These are phyloP conservation scores for Drosophila helvetica DNA, from an alignment of 2,888 invertebrate genomes.

Conservation along the genomic window DNA sequence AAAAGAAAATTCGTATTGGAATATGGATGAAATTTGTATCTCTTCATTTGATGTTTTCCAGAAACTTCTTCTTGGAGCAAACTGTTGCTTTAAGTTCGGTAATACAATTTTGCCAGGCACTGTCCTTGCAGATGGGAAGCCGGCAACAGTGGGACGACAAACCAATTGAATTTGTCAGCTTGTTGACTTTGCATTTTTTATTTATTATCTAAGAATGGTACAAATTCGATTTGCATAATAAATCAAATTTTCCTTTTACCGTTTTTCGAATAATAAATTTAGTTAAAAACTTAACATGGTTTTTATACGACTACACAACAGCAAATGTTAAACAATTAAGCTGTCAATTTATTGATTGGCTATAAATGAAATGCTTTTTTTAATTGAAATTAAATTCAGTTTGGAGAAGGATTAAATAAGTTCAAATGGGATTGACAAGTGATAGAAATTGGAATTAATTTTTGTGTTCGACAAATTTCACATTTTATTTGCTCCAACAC, in stretches of 20 bases:
- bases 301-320: slow-evolving; percentile 4
- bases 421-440: neutral
- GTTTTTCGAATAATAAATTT: slow-evolving; percentile 20
- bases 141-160: no score
- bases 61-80: neutral
- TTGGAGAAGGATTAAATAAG: neutral
- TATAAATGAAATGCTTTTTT: neutral
- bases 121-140: neutral
- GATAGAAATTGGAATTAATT: neutral
- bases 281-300: slow-evolving; percentile 24
- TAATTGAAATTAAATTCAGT: neutral
- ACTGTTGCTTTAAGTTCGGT: neutral
- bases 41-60: no score
- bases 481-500: no score
- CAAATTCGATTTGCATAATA: slow-evolving; percentile 67
- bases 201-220: slow-evolving; percentile 34
- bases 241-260: slow-evolving; percentile 43
- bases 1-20: no score
- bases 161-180: slow-evolving; percentile 28
- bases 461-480: no score
- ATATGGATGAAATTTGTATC: no score
- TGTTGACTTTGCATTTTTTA: slow-evolving; percentile 67
- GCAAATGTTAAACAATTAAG: slow-evolving; percentile 29
- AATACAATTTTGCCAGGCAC: neutral
- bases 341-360: neutral